Evolutionary conservation across 2,113 vertebrate genomes (phyloP), one percentile per base, ranked within the genome.

Genomic region (Pelvicachromis taeniatus): DNA sequence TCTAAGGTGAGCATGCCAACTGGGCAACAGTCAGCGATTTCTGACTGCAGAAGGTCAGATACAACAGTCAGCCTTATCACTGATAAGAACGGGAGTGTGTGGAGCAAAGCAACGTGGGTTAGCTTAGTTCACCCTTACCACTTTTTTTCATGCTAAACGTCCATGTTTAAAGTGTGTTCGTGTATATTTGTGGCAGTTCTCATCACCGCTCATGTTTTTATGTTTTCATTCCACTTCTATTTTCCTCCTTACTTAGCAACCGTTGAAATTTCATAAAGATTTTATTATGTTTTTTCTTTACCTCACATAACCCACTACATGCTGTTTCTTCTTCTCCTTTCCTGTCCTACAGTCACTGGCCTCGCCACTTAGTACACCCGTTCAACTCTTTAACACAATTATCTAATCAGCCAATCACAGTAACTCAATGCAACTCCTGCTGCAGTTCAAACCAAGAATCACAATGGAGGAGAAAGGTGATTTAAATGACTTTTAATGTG

Each of bases 31-130:
- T 50, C 70, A 52, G 10, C 77, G 33, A 56, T 75, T 81, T 70
- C 59, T 82, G 56, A 13, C 23, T 54, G 56, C 53, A 77, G 2
- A 68, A 55, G 78, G 80, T 82, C 80, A 65, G 23, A 40, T 40
- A 82, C 59, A 80, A 77, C 56, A 78, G 70, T 82, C 23, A 16
- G 59, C 54, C 55, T 59, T 54, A 84, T 56, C n/a, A 2, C 84
- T 84, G 88, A 91, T 89, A 91, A 83, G 78, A 78, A 38, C 2
- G 2, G 56, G 70, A 61, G 38, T 5, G 26, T 80, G n/a, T 50
- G 19, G 48, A 86, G 55, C 6, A 14, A 68, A 55, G 11, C 38
- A 35, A 50, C 40, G 16, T 80, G 56, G 54, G 80, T 55, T n/a
- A 26, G n/a, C 35, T 56, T 73, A 21, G 31, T 26, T 75, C 23